Conservation (phyloP, 2,113 vertebrate genomes). For the Merops nubicus region DNA sequence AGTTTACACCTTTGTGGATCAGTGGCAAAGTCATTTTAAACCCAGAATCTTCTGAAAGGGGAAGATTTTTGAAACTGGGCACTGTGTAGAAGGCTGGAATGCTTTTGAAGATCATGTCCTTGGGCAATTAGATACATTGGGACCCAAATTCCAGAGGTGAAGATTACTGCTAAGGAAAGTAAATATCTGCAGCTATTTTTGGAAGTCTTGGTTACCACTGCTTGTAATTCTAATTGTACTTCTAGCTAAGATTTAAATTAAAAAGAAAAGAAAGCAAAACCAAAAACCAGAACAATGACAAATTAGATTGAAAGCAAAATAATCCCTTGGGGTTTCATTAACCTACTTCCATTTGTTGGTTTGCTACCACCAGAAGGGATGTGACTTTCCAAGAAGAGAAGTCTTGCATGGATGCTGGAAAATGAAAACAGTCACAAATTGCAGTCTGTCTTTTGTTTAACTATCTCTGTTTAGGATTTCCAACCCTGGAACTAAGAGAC, state of each 20-base stretch:
- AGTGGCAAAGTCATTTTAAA: neutral
- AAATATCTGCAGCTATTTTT: neutral
- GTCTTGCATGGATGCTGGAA: neutral
- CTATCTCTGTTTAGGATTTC: neutral
- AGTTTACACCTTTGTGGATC: neutral
- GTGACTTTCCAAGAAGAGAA: neutral
- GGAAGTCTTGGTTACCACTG: neutral
- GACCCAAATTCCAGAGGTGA: neutral
- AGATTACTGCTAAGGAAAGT: neutral
- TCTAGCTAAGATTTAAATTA: neutral
- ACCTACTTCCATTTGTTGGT: neutral
- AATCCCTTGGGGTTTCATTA: neutral
- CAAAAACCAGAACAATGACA: neutral
- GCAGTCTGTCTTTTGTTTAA: neutral
- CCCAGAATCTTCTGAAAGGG: neutral
- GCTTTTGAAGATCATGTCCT: neutral
- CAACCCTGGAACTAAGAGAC: neutral
- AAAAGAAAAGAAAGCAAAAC: no score
- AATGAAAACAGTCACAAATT: neutral
- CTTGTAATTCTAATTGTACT: neutral
- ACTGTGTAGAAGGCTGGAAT: neutral
- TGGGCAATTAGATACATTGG: neutral
- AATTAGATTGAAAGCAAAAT: neutral
- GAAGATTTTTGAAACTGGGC: neutral
- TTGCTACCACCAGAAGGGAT: neutral